Percentiles rank a stretch among this genome's conserved stretches.
These are phyloP conservation scores for Oenanthe melanoleuca DNA, from an alignment of 2,113 vertebrate species.

Conservation along the genomic window DNA sequence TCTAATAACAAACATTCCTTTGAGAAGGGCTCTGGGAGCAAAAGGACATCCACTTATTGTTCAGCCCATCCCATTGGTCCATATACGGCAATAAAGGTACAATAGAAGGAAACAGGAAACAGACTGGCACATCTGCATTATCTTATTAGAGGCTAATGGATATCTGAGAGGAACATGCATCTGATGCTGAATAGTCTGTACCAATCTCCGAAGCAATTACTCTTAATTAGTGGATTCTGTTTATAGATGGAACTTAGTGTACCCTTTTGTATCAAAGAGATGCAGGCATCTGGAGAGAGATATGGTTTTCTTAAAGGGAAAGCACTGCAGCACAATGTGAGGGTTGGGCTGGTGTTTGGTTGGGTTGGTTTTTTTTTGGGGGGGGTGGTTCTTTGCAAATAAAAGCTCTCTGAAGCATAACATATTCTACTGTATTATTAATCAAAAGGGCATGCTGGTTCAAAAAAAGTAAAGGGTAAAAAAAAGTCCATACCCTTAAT, in stretches of 20 bases:
- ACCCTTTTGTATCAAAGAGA: slow-evolving; percentile 79
- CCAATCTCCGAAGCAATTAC: slow-evolving; percentile 83
- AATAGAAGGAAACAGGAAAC: slow-evolving; percentile 88
- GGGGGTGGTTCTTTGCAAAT: background rate
- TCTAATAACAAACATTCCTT: slow-evolving; percentile 85
- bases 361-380: background rate
- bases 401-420: slow-evolving; percentile 43
- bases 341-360: background rate
- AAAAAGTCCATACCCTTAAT: slow-evolving; percentile 26
- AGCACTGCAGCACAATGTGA: slow-evolving; percentile 26
- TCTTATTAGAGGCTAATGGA: slow-evolving; percentile 86
- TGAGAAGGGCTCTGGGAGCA: slow-evolving; percentile 81
- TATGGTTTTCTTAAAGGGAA: slow-evolving; percentile 76
- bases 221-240: slow-evolving; percentile 85
- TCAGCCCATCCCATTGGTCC: slow-evolving; percentile 83
- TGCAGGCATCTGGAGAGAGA: slow-evolving; percentile 77
- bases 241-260: slow-evolving; percentile 83
- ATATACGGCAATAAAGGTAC: slow-evolving; percentile 83
- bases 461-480: background rate
- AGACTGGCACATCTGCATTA: slow-evolving; percentile 83
- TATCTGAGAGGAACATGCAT: slow-evolving; percentile 83
- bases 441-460: slow-evolving; percentile 34
- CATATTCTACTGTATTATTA: slow-evolving; percentile 53
- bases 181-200: slow-evolving; percentile 81
- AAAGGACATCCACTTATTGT: slow-evolving; percentile 87